Conservation (phyloP, 2,797 vertebrate species). For the Schizothorax lantsangensis region DNA sequence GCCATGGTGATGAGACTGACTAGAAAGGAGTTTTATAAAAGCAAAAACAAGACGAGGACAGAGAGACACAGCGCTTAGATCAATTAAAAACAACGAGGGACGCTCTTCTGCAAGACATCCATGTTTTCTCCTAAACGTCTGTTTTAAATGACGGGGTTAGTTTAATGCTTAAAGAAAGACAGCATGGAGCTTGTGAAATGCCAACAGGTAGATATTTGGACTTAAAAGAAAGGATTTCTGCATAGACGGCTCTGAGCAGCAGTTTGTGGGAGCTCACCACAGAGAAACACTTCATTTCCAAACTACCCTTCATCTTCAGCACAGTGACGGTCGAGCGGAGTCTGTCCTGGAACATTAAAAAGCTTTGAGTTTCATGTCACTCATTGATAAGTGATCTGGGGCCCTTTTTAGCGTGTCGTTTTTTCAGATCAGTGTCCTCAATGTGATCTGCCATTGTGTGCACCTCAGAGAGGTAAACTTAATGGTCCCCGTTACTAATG, state of each 20-base stretch:
- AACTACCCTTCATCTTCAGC: constrained; percentile 35
- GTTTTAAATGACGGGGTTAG: not conserved
- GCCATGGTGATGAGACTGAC: constrained; percentile 3
- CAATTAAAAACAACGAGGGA: constrained; percentile 30
- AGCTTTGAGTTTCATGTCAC: constrained; percentile 38
- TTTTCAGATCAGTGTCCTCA: constrained; percentile 37
- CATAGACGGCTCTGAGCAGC: constrained; percentile 53
- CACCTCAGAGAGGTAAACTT: constrained; percentile 75
- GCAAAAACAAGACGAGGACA: not conserved
- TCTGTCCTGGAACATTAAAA: constrained; percentile 43
- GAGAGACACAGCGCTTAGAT: constrained; percentile 37
- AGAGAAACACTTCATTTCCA: constrained; percentile 13
- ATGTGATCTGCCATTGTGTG: constrained; percentile 53
- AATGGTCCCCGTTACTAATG: constrained; percentile 86
- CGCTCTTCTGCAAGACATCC: constrained; percentile 23
- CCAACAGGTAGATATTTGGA: constrained; percentile 17
- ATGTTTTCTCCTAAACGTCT: not conserved
- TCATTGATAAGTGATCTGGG: constrained; percentile 38
- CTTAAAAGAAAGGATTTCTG: constrained; percentile 43
- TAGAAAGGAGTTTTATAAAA: not conserved
- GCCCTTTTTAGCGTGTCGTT: constrained; percentile 58
- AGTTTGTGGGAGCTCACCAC: constrained; percentile 9
- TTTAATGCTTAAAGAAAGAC: not conserved
- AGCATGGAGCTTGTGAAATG: constrained; percentile 14
- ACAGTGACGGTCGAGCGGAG: constrained; percentile 41